Evolutionary conservation across 2,888 invertebrate genomes (phyloP).

Genomic region (Syrphus vitripennis): DNA sequence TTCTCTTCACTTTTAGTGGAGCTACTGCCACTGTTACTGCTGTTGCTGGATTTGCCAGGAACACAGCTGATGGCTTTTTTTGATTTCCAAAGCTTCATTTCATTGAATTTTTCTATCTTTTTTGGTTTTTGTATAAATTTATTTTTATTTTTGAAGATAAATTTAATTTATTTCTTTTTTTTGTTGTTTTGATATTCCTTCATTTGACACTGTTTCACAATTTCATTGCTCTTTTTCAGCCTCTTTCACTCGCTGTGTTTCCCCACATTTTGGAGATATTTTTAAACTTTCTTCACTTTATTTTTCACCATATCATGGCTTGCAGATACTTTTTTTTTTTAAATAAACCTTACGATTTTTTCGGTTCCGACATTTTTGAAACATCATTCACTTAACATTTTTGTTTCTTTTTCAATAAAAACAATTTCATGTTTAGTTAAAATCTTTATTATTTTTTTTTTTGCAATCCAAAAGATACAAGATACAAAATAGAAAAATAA

Average conservation of each 20-base stretch:
- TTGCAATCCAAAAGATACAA: conserved; percentile 50
- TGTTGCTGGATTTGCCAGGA: conserved; percentile 77
- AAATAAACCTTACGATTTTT: background rate
- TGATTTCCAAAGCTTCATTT: conserved; percentile 81
- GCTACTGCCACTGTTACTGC: conserved; percentile 70
- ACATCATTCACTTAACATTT: background rate
- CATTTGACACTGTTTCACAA: conserved; percentile 61
- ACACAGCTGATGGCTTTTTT: conserved; percentile 81
- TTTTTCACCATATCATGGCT: conserved; percentile 36
- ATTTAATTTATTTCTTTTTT: conserved; percentile 43
- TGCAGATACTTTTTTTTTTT: conserved; percentile 27
- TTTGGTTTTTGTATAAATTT: background rate
- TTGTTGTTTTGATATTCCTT: conserved; percentile 35
- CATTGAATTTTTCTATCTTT: conserved; percentile 7
- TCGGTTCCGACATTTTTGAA: background rate
- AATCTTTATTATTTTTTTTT: conserved; percentile 33
- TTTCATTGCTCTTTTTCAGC: conserved; percentile 28
- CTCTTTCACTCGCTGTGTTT: conserved; percentile 57
- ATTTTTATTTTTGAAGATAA: conserved; percentile 16
- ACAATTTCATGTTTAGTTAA: conserved; percentile 19
- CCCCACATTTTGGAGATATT: conserved; percentile 69
- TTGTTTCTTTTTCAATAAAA: conserved; percentile 1
- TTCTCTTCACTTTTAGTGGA: conserved; percentile 77
- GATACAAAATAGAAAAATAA: conserved; percentile 40
- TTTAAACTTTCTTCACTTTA: conserved; percentile 53